Evolutionary conservation across 2,888 invertebrate species (phyloP).

Genomic region (Macrophya alboannulata): DNA sequence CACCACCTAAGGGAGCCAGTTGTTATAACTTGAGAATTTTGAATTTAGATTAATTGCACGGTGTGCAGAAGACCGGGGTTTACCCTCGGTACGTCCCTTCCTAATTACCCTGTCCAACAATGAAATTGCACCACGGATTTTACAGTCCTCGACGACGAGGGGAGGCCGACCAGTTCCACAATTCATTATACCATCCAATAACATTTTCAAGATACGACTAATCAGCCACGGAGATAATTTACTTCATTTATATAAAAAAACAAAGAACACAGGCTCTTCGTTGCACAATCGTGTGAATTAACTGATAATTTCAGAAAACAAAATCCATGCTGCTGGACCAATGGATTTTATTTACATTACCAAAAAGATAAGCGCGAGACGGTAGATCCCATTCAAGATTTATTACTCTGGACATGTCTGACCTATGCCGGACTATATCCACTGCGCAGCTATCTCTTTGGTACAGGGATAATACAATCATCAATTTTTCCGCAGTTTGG

Average conservation of each 20-base stretch:
- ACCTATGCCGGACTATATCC: neutral
- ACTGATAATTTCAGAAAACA: neutral
- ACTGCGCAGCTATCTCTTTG: neutral
- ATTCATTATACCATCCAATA: neutral
- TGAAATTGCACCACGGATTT: constrained; percentile 31
- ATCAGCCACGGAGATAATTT: neutral
- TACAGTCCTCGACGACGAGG: neutral
- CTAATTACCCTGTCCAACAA: constrained; percentile 33
- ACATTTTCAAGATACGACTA: neutral
- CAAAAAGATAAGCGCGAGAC: neutral
- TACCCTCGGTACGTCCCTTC: constrained; percentile 29
- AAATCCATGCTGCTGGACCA: neutral
- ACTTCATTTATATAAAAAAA: neutral
- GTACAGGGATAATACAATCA: neutral
- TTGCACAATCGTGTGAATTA: neutral
- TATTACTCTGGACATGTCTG: constrained; percentile 1
- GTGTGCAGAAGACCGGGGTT: constrained; percentile 21
- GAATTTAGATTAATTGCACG: constrained; percentile 39
- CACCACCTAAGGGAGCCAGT: constrained; percentile 6
- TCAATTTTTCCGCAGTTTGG: neutral
- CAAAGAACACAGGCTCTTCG: neutral
- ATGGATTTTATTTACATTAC: neutral
- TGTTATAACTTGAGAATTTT: constrained; percentile 42
- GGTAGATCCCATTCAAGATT: neutral
- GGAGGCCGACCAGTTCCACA: neutral